Evolutionary conservation across 2,113 vertebrate species (phyloP).

Genomic region (Bufo gargarizans): DNA sequence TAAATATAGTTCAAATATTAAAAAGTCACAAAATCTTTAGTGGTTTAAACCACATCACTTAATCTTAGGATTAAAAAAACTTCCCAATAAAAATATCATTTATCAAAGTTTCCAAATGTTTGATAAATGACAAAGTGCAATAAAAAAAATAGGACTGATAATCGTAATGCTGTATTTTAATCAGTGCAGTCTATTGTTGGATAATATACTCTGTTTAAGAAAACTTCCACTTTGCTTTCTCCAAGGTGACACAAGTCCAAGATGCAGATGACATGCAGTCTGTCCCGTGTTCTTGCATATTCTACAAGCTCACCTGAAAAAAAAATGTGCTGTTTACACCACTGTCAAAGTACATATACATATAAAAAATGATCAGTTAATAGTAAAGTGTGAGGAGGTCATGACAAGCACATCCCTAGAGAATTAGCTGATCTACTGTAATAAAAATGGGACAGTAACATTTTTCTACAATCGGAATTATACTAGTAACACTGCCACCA

Average conservation of each 20-base stretch:
- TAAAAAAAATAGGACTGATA: neutral
- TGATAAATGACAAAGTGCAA: constrained; percentile 20
- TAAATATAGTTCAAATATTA: too few species aligned
- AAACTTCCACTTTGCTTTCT: constrained; percentile 78
- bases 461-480: too few species aligned
- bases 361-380: too few species aligned
- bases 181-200: constrained; percentile 7
- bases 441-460: too few species aligned
- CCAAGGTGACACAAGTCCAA: constrained; percentile 86
- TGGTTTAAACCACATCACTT: too few species aligned
- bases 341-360: too few species aligned
- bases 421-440: too few species aligned
- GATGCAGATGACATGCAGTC: constrained; percentile 76
- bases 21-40: too few species aligned
- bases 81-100: neutral
- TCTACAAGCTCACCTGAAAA: constrained; percentile 71
- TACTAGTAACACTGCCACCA: too few species aligned
- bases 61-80: neutral
- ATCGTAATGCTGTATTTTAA: neutral
- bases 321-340: constrained; percentile 45
- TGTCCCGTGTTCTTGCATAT: constrained; percentile 73
- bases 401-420: too few species aligned
- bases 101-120: neutral
- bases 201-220: constrained; percentile 83
- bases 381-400: too few species aligned